Percentiles rank a stretch among this genome's conserved stretches.
Conservation (phyloP, 2,113 vertebrate genomes). For the Otus sunia region DNA sequence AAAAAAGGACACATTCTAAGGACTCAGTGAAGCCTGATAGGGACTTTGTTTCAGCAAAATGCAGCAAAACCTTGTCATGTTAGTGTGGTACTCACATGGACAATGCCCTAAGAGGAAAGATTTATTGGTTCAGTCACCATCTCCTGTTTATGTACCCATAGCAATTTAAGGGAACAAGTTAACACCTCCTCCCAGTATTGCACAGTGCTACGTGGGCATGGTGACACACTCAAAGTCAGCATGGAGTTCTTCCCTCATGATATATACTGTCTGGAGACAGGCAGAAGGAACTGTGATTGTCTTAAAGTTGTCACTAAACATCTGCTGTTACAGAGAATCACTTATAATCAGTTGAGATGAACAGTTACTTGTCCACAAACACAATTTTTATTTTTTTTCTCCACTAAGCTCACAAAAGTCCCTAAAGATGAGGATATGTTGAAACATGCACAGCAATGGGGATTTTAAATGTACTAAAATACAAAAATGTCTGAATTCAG, state of each 20-base stretch:
- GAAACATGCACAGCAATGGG: not conserved
- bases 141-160: not conserved
- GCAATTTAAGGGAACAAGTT: not conserved
- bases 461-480: not conserved
- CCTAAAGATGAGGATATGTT: not conserved
- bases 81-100: fast-evolving
- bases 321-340: not conserved
- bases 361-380: not conserved
- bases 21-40: not conserved
- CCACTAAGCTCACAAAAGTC: not conserved
- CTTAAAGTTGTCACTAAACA: not conserved
- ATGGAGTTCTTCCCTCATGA: not conserved
- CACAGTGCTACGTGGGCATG: not conserved
- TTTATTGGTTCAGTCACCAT: not conserved
- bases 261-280: not conserved
- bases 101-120: not conserved
- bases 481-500: not conserved
- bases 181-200: not conserved
- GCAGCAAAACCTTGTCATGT: not conserved
- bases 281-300: not conserved
- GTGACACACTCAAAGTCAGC: not conserved
- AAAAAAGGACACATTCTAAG: not conserved
- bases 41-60: not conserved
- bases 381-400: not conserved
- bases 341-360: not conserved